Evolutionary conservation across 2,113 vertebrate genomes (phyloP), one percentile per base, ranked within the genome.

Genomic region (Atlantisia rogersi): DNA sequence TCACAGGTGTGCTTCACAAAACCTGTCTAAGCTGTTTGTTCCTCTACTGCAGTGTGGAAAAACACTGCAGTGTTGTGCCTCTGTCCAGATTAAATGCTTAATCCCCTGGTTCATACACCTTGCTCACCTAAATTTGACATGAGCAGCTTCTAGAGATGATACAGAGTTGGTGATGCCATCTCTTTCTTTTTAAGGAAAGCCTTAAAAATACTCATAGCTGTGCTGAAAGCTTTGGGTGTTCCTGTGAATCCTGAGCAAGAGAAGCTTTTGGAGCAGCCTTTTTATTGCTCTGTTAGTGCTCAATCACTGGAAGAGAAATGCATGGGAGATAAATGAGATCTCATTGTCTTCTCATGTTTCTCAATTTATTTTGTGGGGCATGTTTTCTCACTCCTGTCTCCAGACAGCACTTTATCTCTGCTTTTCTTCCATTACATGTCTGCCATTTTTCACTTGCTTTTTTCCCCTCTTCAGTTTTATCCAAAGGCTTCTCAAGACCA

Each of bases 281-380:
- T 86, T 91, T 89, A 95, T 80, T 92, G 79, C 82, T 84, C 87
- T 52, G 69, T 73, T 97, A 92, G 78, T 94, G 83, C 92, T 94
- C 91, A 74, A 58, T 93, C 79, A 74, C 82, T 40, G 70, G 31
- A 68, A 93, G 86, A 83, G 71, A 53, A 86, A 76, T 0, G 11
- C 37, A 7, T 8, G 55, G 28, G 95, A 88, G 94, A 96, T 71
- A 91, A 96, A 95, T 88, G 88, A 91, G 88, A 78, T 81, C 79
- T 94, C 83, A 46, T 93, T 6, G 24, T 82, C 88, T 88, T 71
- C 82, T 95, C 75, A 17, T 96, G 90, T 92, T 93, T 93, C 95
- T 93, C 94, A 86, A 90, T 97, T 95, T 93, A 86, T 95, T 95
- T 94, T 0, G 9, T 39, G 59, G 82, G 82, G 75, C 67, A 64